A percentile compares a stretch with the other conserved stretches of the same genome.
phyloP scores from a whole-genome alignment of 2,797 vertebrate genomes.

The Tympanoctomys barrerae region DNA sequence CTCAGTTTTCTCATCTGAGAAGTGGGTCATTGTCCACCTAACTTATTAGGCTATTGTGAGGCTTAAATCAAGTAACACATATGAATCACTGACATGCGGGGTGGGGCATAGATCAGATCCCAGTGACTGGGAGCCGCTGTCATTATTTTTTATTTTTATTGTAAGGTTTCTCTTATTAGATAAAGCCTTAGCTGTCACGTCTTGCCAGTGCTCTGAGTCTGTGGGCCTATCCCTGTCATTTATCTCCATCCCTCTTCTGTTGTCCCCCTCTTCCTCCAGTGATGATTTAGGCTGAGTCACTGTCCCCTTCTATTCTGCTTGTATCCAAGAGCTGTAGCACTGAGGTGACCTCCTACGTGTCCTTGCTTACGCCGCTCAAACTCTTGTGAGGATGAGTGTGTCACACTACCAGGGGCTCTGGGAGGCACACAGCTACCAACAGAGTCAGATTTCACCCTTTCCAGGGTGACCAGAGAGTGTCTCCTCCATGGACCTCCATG shows the following conservation, averaged over 20 bases:
- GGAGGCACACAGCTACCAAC: no score
- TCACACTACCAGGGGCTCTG: neutral
- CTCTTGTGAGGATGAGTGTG: neutral
- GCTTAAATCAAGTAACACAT: neutral
- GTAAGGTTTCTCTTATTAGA: neutral
- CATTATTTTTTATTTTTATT: neutral
- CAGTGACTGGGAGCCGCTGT: neutral
- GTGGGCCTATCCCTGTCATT: neutral
- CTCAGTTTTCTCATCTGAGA: neutral
- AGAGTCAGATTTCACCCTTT: neutral
- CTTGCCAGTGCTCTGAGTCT: neutral
- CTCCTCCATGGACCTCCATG: neutral
- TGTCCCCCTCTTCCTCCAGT: neutral
- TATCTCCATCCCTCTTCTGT: neutral
- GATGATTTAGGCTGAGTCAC: neutral
- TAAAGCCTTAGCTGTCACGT: neutral
- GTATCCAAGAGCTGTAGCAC: neutral
- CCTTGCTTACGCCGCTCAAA: neutral
- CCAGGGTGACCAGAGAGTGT: neutral
- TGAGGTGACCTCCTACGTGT: neutral
- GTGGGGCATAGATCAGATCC: no score
- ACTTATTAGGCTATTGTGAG: neutral
- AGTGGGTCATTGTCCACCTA: neutral
- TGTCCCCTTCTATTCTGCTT: neutral
- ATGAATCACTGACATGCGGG: rapidly evolving